Percentiles rank a stretch among this genome's conserved stretches.
These are phyloP conservation scores for Spea multiplicata DNA, from an alignment of 2,113 vertebrate species.

Conservation along the genomic window DNA sequence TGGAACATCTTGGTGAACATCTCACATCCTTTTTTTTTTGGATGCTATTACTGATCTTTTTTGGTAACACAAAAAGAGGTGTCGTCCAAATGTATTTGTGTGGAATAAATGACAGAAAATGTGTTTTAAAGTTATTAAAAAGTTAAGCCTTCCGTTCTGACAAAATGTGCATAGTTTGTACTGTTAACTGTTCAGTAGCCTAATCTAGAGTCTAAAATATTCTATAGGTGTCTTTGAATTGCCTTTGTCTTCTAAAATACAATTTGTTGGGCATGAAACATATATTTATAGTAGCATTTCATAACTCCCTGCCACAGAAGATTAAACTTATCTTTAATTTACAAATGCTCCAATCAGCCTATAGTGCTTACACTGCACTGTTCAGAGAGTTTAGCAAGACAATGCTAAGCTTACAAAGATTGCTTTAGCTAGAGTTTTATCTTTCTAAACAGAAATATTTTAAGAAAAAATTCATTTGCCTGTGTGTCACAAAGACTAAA, in stretches of 20 bases:
- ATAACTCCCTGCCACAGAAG: constrained; percentile 66
- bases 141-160: constrained; percentile 58
- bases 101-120: constrained; percentile 65
- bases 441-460: constrained; percentile 41
- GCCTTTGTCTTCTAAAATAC: constrained; percentile 70
- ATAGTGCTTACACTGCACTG: constrained; percentile 53
- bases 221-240: constrained; percentile 64
- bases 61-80: background rate
- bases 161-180: constrained; percentile 67
- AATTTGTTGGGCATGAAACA: constrained; percentile 61
- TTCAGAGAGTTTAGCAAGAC: constrained; percentile 54
- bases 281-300: constrained; percentile 64
- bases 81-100: constrained; percentile 25
- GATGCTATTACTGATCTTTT: background rate
- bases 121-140: constrained; percentile 63
- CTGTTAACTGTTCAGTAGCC: constrained; percentile 55
- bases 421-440: constrained; percentile 37
- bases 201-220: too few species aligned
- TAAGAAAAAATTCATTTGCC: constrained; percentile 3
- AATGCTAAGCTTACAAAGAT: constrained; percentile 30
- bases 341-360: constrained; percentile 57
- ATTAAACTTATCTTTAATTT: constrained; percentile 70
- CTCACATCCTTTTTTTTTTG: background rate
- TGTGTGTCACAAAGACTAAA: constrained; percentile 15
- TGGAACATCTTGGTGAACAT: too few species aligned